A percentile compares a stretch with the other conserved stretches of the same genome.
phyloP scores from a whole-genome alignment of 2,888 invertebrate species.

The Chloroclystis v-ata region DNA sequence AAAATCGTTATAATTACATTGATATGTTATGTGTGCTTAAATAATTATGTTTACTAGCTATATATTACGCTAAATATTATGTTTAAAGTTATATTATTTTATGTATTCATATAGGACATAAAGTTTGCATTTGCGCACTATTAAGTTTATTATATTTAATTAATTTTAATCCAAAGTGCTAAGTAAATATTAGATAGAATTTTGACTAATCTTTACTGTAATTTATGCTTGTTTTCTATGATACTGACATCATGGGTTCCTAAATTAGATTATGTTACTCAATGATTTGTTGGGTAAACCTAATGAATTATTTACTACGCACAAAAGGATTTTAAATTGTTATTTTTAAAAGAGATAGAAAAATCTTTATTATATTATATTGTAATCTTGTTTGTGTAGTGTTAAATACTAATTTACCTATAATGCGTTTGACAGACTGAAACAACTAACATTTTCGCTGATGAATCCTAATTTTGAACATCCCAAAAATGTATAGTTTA shows the following conservation, averaged over 20 bases:
- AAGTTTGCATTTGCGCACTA: slow-evolving; percentile 20
- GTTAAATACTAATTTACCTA: slow-evolving; percentile 25
- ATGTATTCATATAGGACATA: slow-evolving; percentile 8
- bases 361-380: neutral
- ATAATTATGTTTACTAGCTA: neutral
- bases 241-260: too few species aligned
- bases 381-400: neutral
- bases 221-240: too few species aligned
- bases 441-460: slow-evolving; percentile 39
- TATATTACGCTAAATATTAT: neutral
- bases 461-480: neutral
- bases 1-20: too few species aligned
- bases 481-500: too few species aligned
- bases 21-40: slow-evolving; percentile 4
- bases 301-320: too few species aligned
- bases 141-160: slow-evolving; percentile 7
- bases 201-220: too few species aligned
- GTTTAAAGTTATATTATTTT: slow-evolving; percentile 2
- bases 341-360: neutral
- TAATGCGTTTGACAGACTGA: slow-evolving; percentile 51
- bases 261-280: too few species aligned
- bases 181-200: slow-evolving; percentile 17
- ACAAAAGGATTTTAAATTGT: slow-evolving; percentile 1
- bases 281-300: too few species aligned
- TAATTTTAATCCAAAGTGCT: slow-evolving; percentile 21